Conservation (phyloP, 1,140 invertebrate species). For the Formica exsecta region DNA sequence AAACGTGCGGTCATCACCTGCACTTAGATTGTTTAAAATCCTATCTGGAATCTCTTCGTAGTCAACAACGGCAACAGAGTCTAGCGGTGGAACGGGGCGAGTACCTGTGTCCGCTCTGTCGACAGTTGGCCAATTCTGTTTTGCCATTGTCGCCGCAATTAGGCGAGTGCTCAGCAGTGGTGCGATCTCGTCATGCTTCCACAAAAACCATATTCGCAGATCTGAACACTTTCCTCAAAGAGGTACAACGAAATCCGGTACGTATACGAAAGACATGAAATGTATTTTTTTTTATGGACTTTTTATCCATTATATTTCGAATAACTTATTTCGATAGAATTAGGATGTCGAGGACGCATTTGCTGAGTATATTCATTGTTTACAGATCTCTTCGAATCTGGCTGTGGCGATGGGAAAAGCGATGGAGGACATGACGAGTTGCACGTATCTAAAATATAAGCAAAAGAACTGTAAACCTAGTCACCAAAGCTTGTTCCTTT, state of each 20-base stretch:
- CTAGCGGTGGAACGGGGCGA: slow-evolving; percentile 94
- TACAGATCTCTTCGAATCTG: slow-evolving; percentile 89
- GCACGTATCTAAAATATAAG: slow-evolving; percentile 90
- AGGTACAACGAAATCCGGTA: slow-evolving; percentile 89
- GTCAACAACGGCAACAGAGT: slow-evolving; percentile 91
- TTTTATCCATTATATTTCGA: slow-evolving; percentile 4
- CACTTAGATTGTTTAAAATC: slow-evolving; percentile 97
- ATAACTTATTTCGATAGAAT: slow-evolving; percentile 11
- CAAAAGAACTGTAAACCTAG: slow-evolving; percentile 87
- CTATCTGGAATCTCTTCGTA: slow-evolving; percentile 93
- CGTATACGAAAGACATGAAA: slow-evolving; percentile 70
- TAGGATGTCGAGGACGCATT: not conserved
- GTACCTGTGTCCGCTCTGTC: slow-evolving; percentile 97
- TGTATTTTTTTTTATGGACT: not conserved
- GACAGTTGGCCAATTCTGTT: slow-evolving; percentile 97
- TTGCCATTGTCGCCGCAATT: slow-evolving; percentile 94
- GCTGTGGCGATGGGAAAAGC: slow-evolving; percentile 93
- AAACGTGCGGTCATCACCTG: slow-evolving; percentile 98
- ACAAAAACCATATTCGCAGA: slow-evolving; percentile 88
- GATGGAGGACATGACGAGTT: slow-evolving; percentile 97
- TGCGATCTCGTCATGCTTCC: slow-evolving; percentile 87
- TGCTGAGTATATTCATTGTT: slow-evolving; percentile 37
- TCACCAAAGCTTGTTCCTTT: slow-evolving; percentile 93
- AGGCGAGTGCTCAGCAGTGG: slow-evolving; percentile 89
- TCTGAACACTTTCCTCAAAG: slow-evolving; percentile 89